Evolutionary conservation across 2,888 invertebrate species (phyloP).

Genomic region (Mactromeris polynyma): DNA sequence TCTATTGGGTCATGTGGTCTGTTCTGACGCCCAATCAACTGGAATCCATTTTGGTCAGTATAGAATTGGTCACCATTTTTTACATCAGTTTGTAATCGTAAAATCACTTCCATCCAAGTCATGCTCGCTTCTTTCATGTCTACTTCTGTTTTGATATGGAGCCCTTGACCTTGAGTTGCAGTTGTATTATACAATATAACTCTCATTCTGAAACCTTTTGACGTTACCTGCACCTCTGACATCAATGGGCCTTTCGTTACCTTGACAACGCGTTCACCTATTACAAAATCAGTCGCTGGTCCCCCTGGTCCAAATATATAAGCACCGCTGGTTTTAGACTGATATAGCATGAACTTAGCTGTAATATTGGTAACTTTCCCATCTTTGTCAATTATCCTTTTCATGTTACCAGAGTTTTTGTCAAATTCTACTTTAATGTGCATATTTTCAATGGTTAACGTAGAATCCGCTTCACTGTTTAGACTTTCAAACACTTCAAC

Average conservation of each 20-base stretch:
- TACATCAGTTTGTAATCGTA: slow-evolving; percentile 81
- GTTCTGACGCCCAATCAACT: slow-evolving; percentile 80
- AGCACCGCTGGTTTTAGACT: slow-evolving; percentile 89
- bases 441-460: slow-evolving; percentile 74
- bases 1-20: slow-evolving; percentile 74
- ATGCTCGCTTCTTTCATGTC: slow-evolving; percentile 75
- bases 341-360: slow-evolving; percentile 92
- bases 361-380: slow-evolving; percentile 49
- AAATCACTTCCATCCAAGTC: slow-evolving; percentile 83
- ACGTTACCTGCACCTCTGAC: slow-evolving; percentile 94
- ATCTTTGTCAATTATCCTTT: slow-evolving; percentile 92
- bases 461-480: neutral
- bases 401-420: slow-evolving; percentile 87
- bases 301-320: slow-evolving; percentile 85
- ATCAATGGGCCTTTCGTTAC: slow-evolving; percentile 95
- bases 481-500: slow-evolving; percentile 9
- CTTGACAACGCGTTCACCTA: slow-evolving; percentile 90
- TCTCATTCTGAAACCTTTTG: slow-evolving; percentile 73
- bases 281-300: slow-evolving; percentile 73
- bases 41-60: slow-evolving; percentile 86
- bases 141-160: slow-evolving; percentile 78
- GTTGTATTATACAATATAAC: slow-evolving; percentile 77
- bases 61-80: slow-evolving; percentile 78
- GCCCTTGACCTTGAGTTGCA: slow-evolving; percentile 71
- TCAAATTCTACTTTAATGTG: slow-evolving; percentile 75